These are phyloP conservation scores for Zaprionus obscuricornis DNA, from an alignment of 2,888 invertebrate genomes.

Conservation along the genomic window DNA sequence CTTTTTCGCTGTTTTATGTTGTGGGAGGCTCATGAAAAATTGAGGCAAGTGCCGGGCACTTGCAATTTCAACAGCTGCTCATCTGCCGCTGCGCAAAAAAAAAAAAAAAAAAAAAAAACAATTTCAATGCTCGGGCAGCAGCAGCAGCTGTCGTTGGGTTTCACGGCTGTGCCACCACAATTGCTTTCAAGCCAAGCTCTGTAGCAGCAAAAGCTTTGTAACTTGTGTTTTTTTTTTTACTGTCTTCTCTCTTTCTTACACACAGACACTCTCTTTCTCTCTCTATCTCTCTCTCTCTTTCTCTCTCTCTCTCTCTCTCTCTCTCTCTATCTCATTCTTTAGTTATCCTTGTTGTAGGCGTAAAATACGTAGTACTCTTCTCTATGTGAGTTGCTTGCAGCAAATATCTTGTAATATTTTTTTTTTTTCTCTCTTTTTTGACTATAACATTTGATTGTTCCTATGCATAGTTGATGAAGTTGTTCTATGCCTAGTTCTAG, in stretches of 20 bases:
- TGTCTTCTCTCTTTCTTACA: too few relatives aligned
- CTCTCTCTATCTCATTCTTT: too few relatives aligned
- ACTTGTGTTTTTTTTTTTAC: not conserved
- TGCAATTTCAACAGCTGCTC: constrained; percentile 76
- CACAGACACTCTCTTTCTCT: not conserved
- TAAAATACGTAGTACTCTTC: too few relatives aligned
- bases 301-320: too few relatives aligned
- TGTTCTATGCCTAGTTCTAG: too few relatives aligned
- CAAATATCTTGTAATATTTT: too few relatives aligned
- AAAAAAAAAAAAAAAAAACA: too few relatives aligned
- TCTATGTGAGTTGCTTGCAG: too few relatives aligned
- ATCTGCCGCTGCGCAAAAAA: constrained; percentile 72
- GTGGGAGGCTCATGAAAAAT: constrained; percentile 76
- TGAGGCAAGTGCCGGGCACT: constrained; percentile 72
- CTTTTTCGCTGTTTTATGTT: constrained; percentile 31
- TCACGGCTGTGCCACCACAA: not conserved
- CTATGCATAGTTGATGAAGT: too few relatives aligned
- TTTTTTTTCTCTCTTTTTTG: too few relatives aligned
- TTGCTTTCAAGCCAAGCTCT: not conserved
- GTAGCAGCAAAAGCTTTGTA: not conserved
- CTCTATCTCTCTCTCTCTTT: constrained; percentile 50
- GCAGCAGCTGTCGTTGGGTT: not conserved
- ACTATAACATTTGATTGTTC: too few relatives aligned
- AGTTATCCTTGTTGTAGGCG: too few relatives aligned
- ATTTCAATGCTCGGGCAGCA: constrained; percentile 51